phyloP scores from a whole-genome alignment of 2,888 invertebrate species.

The Epistrophella euchroma region DNA sequence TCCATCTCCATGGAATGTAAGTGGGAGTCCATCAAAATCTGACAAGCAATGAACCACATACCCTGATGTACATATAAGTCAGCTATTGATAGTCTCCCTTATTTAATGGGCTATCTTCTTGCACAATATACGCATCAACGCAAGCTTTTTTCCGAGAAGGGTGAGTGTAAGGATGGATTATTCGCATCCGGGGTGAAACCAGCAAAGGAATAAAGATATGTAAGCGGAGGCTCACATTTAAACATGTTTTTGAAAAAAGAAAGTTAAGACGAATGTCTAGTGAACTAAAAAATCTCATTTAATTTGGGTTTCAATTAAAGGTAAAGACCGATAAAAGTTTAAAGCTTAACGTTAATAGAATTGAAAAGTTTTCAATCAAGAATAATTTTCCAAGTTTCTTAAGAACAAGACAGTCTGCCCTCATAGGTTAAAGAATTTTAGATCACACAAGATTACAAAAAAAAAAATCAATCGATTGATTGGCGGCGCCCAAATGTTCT shows the following conservation, averaged over 20 bases:
- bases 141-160: slow-evolving; percentile 5
- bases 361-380: background rate
- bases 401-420: too few species aligned
- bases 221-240: background rate
- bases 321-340: slow-evolving; percentile 2
- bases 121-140: slow-evolving; percentile 21
- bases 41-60: slow-evolving; percentile 33
- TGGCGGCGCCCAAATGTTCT: too few species aligned
- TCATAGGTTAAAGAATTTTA: too few species aligned
- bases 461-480: too few species aligned
- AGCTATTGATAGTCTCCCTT: slow-evolving; percentile 38
- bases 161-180: slow-evolving; percentile 37
- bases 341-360: background rate
- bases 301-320: slow-evolving; percentile 28
- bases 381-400: background rate
- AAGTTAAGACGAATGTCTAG: slow-evolving; percentile 43
- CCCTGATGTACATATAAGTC: background rate
- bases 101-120: slow-evolving; percentile 30
- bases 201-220: slow-evolving; percentile 1
- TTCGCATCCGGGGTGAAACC: slow-evolving; percentile 44
- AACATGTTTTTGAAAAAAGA: slow-evolving; percentile 39
- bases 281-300: slow-evolving; percentile 53
- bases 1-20: background rate
- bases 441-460: too few species aligned
- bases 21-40: slow-evolving; percentile 56